Conservation (phyloP, 1,140 invertebrate genomes). For the Scaptomyza pallida region DNA sequence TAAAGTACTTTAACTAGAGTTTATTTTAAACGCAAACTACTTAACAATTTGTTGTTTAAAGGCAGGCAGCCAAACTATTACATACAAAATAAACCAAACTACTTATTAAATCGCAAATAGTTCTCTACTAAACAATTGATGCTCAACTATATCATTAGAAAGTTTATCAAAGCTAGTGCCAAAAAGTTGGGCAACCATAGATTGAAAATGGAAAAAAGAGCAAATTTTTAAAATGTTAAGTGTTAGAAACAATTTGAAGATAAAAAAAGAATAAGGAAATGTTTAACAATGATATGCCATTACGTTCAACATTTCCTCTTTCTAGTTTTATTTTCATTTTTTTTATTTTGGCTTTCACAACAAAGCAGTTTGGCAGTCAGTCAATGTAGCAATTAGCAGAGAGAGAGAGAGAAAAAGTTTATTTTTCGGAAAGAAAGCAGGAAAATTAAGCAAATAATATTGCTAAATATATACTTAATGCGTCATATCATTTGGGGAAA, state of each 20-base stretch:
- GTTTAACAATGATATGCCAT: slow-evolving; percentile 10
- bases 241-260: neutral
- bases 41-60: slow-evolving; percentile 19
- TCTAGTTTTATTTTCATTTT: slow-evolving; percentile 30
- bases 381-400: slow-evolving; percentile 57
- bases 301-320: slow-evolving; percentile 6
- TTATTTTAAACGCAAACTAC: slow-evolving; percentile 39
- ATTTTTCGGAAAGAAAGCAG: slow-evolving; percentile 13
- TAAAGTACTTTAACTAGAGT: slow-evolving; percentile 19
- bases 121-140: slow-evolving; percentile 43
- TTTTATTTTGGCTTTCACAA: slow-evolving; percentile 46
- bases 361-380: slow-evolving; percentile 83
- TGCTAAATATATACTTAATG: slow-evolving; percentile 30
- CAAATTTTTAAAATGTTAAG: slow-evolving; percentile 12
- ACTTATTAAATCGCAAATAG: slow-evolving; percentile 36
- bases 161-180: slow-evolving; percentile 37
- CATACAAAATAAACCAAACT: slow-evolving; percentile 23
- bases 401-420: slow-evolving; percentile 24
- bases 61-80: slow-evolving; percentile 39
- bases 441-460: slow-evolving; percentile 33
- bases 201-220: slow-evolving; percentile 30
- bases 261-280: slow-evolving; percentile 13
- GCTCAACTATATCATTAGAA: slow-evolving; percentile 24
- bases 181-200: slow-evolving; percentile 42
- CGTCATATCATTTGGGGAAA: slow-evolving; percentile 27